Percentiles rank a stretch among this genome's conserved stretches.
Conservation (phyloP, 2,113 vertebrate species). For the Cheirogaleus medius region DNA sequence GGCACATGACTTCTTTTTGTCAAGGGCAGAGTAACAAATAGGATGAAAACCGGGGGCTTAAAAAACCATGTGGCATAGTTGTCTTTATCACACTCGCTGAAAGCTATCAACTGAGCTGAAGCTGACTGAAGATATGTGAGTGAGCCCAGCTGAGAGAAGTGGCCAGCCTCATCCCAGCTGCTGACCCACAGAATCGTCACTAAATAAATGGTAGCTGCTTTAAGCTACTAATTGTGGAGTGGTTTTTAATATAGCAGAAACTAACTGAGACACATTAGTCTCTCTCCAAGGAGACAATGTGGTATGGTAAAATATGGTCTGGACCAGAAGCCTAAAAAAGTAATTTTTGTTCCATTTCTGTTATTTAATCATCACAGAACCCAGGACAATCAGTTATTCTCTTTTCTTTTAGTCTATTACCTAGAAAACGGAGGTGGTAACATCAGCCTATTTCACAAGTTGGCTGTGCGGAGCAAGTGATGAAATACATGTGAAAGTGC, state of each 20-base stretch:
- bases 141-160: neutral
- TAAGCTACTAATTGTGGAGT: neutral
- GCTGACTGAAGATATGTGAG: neutral
- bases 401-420: neutral
- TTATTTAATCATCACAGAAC: neutral
- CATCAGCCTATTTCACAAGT: neutral
- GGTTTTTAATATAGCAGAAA: neutral
- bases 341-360: neutral
- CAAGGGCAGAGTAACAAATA: neutral
- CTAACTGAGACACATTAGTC: neutral
- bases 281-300: neutral
- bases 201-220: neutral
- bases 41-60: conserved; percentile 2
- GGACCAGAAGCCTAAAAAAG: neutral
- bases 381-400: neutral
- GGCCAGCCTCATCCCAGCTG: neutral
- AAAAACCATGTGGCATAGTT: neutral
- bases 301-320: neutral
- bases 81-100: neutral
- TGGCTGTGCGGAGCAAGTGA: neutral
- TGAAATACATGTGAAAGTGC: neutral
- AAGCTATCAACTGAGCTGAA: neutral
- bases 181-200: neutral
- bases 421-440: neutral
- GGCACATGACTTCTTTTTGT: neutral